These are phyloP conservation scores for Sebastes matsubarae DNA, from an alignment of 2,797 vertebrate species.

Conservation along the genomic window DNA sequence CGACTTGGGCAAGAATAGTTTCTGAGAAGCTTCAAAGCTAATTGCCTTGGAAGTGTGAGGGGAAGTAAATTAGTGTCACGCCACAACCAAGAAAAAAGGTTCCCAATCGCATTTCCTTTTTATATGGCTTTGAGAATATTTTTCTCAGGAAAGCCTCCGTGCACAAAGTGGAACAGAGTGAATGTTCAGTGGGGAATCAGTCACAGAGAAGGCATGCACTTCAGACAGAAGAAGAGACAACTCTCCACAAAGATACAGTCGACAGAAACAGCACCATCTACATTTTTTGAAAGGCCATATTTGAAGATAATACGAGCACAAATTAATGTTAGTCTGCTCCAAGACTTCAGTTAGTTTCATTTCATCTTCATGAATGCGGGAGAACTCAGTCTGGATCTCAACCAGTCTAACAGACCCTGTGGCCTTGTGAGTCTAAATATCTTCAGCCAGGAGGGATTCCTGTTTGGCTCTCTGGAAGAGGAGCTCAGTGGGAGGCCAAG, in stretches of 20 bases:
- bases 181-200: constrained; percentile 74
- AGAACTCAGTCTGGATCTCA: constrained; percentile 35
- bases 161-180: constrained; percentile 71
- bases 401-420: constrained; percentile 10
- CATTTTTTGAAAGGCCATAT: constrained; percentile 51
- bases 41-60: constrained; percentile 86
- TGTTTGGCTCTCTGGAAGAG: constrained; percentile 45
- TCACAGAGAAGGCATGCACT: constrained; percentile 63
- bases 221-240: constrained; percentile 53
- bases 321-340: constrained; percentile 47
- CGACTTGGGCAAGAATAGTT: constrained; percentile 81
- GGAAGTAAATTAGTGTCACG: constrained; percentile 86
- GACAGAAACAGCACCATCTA: constrained; percentile 55
- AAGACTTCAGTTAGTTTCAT: constrained; percentile 21
- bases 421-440: constrained; percentile 43
- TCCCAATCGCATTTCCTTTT: constrained; percentile 80
- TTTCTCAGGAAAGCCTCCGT: constrained; percentile 65
- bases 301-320: constrained; percentile 62
- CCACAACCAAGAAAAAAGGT: constrained; percentile 78
- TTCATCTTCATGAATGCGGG: constrained; percentile 38
- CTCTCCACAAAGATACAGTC: constrained; percentile 53
- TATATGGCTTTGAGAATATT: constrained; percentile 78
- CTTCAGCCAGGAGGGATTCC: constrained; percentile 45
- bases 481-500: constrained; percentile 37
- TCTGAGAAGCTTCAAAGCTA: constrained; percentile 87